These are phyloP conservation scores for Drosophila subobscura DNA, from an alignment of 1,140 invertebrate genomes.

Conservation along the genomic window DNA sequence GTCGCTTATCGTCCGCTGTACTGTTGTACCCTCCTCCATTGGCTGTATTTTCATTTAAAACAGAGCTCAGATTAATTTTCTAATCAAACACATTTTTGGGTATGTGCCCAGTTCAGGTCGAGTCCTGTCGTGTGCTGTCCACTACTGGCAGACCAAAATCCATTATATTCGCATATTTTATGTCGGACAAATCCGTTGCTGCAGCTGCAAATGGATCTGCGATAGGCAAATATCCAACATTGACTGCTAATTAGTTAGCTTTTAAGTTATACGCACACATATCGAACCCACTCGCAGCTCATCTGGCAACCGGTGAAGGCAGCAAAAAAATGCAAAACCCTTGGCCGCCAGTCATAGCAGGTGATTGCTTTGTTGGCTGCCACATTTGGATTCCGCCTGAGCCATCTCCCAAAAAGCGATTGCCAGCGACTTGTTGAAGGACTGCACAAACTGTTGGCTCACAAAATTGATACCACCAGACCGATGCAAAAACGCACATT, in stretches of 20 bases:
- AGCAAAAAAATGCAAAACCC: neutral
- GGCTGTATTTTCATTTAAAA: slow-evolving; percentile 44
- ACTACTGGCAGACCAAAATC: slow-evolving; percentile 14
- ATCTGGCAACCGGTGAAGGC: neutral
- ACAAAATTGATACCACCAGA: slow-evolving; percentile 33
- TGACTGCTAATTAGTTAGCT: slow-evolving; percentile 24
- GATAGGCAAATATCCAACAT: slow-evolving; percentile 6
- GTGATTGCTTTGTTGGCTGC: slow-evolving; percentile 20
- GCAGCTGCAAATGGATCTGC: neutral
- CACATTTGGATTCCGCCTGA: neutral
- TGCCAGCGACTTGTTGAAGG: slow-evolving; percentile 52
- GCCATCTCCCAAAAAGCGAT: slow-evolving; percentile 5
- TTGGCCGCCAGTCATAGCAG: neutral
- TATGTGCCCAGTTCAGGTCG: neutral
- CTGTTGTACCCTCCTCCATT: neutral
- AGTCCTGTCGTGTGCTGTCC: too few species aligned
- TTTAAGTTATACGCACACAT: neutral
- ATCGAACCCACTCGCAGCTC: neutral
- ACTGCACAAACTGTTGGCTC: slow-evolving; percentile 32
- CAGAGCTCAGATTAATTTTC: slow-evolving; percentile 39
- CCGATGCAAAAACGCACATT: slow-evolving; percentile 16
- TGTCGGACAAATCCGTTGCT: neutral
- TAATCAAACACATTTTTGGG: slow-evolving; percentile 22
- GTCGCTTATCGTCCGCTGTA: slow-evolving; percentile 42
- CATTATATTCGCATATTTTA: slow-evolving; percentile 36